A percentile compares a stretch with the other conserved stretches of the same genome.
These are phyloP conservation scores for Agrotis ipsilon DNA, from an alignment of 2,888 invertebrate species.

Conservation along the genomic window DNA sequence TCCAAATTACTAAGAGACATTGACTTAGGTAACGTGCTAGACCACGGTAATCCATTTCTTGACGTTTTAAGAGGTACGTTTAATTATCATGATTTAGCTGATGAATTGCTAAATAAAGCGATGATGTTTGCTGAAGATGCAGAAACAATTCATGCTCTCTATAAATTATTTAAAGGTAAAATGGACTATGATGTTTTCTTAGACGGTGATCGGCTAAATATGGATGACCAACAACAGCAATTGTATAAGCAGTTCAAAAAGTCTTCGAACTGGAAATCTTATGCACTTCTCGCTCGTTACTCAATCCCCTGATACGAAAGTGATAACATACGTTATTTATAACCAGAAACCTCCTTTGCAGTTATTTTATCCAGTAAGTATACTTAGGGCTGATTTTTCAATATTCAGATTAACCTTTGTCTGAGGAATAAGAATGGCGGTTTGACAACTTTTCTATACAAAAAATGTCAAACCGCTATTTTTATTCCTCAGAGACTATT, in stretches of 20 bases:
- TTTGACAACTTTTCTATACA: no score
- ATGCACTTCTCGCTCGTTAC: background rate
- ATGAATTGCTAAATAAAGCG: conserved; percentile 28
- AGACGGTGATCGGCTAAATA: background rate
- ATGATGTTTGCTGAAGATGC: conserved; percentile 16
- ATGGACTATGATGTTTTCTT: conserved; percentile 5
- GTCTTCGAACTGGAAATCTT: background rate
- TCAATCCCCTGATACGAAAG: background rate
- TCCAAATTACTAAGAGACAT: conserved; percentile 19
- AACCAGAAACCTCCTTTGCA: no score
- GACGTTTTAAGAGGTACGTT: conserved; percentile 32
- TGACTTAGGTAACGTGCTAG: conserved; percentile 33
- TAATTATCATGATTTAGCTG: conserved; percentile 24
- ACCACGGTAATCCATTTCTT: conserved; percentile 45
- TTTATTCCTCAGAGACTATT: no score
- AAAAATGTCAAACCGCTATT: no score
- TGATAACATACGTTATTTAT: no score
- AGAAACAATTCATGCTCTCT: conserved; percentile 21
- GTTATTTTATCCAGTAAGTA: no score
- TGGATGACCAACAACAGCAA: background rate
- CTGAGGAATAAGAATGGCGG: no score
- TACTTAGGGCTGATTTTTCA: no score
- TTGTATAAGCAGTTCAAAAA: background rate
- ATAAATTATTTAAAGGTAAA: conserved; percentile 23
- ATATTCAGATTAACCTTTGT: no score